phyloP scores from a whole-genome alignment of 1,140 invertebrate species.

The Magallana gigas region DNA sequence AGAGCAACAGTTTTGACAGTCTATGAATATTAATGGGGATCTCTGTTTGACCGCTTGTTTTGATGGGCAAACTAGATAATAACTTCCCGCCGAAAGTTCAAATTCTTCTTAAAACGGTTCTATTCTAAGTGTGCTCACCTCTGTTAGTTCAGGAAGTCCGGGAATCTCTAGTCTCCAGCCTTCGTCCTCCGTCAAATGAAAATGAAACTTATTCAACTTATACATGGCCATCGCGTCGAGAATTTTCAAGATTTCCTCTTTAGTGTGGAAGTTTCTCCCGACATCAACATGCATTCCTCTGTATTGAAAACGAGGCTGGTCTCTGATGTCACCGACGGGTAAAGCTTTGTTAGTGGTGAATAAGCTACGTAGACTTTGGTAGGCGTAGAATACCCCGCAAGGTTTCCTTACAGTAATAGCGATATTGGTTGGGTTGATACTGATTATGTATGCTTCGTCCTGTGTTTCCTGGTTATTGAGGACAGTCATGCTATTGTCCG shows the following conservation, averaged over 20 bases:
- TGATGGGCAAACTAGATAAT: too few species aligned
- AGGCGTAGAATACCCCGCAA: slow-evolving; percentile 64
- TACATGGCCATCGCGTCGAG: slow-evolving; percentile 74
- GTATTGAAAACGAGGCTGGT: slow-evolving; percentile 71
- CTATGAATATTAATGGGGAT: too few species aligned
- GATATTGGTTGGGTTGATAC: slow-evolving; percentile 49
- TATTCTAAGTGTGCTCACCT: too few species aligned
- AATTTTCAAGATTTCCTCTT: slow-evolving; percentile 67
- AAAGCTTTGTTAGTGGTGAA: slow-evolving; percentile 41
- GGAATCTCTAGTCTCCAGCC: slow-evolving; percentile 75
- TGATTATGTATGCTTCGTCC: slow-evolving; percentile 62
- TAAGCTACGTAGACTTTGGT: slow-evolving; percentile 65
- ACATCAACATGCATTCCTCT: slow-evolving; percentile 76
- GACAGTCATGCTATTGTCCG: slow-evolving; percentile 20
- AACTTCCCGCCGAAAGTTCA: too few species aligned
- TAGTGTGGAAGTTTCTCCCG: slow-evolving; percentile 73
- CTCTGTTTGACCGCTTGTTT: too few species aligned
- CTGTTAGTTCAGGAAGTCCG: slow-evolving; percentile 71
- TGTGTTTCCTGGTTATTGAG: slow-evolving; percentile 27
- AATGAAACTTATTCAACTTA: slow-evolving; percentile 76
- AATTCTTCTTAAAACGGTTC: too few species aligned
- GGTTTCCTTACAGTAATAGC: slow-evolving; percentile 51
- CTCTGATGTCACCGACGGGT: slow-evolving; percentile 57
- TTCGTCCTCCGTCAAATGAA: slow-evolving; percentile 77
- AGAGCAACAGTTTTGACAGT: too few species aligned